A percentile compares a stretch with the other conserved stretches of the same genome.
Evolutionary conservation across 2,113 vertebrate genomes (phyloP).

Genomic region (Anser brachyrhynchus): DNA sequence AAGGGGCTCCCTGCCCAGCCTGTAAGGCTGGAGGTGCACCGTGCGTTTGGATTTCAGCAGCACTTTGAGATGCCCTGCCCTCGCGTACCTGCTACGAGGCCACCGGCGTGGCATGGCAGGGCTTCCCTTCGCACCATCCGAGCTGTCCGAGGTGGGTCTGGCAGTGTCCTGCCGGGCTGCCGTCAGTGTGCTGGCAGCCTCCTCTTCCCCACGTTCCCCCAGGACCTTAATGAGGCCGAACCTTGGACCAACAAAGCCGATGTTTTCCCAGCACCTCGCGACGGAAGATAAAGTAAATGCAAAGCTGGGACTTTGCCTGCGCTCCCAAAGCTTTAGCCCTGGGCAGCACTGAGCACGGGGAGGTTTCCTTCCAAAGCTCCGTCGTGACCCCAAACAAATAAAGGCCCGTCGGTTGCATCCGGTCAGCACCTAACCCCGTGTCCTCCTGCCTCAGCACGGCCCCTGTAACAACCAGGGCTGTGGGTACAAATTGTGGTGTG

Average conservation of each 20-base stretch:
- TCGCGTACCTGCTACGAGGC: rapidly evolving
- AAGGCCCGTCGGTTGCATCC: not conserved
- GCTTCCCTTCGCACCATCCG: not conserved
- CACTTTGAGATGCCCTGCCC: not conserved
- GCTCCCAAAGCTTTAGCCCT: not conserved
- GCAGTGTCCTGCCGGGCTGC: not conserved
- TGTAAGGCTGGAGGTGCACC: not conserved
- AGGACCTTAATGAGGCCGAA: not conserved
- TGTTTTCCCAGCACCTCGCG: not conserved
- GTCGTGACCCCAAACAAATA: not conserved
- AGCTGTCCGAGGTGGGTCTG: not conserved
- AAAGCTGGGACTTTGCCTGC: not conserved
- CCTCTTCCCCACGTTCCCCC: not conserved
- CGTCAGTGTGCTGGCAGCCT: not conserved
- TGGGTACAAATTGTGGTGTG: rapidly evolving
- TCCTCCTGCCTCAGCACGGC: not conserved
- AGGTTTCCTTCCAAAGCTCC: not conserved
- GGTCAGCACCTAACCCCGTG: not conserved
- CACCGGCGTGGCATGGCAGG: not conserved
- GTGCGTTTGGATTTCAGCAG: rapidly evolving
- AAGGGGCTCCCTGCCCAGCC: not conserved
- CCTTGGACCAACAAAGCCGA: not conserved
- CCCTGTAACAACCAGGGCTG: not conserved
- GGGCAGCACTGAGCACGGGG: not conserved
- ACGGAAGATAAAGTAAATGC: not conserved